phyloP scores from a whole-genome alignment of 2,113 vertebrate species.

The Boleophthalmus pectinirostris region DNA sequence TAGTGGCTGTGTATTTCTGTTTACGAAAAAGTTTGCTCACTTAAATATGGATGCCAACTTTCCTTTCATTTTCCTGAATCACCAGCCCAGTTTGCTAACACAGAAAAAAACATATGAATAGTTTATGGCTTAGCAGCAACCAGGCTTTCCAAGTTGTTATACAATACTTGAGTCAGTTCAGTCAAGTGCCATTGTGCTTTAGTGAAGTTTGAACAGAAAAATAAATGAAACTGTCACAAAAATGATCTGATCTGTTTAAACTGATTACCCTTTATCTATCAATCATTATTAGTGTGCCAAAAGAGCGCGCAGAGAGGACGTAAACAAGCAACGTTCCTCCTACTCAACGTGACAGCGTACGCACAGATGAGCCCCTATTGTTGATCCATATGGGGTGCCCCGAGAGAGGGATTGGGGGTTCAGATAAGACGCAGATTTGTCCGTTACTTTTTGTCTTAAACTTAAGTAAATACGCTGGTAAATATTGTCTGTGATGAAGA shows the following conservation, averaged over 20 bases:
- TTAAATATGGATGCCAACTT: not conserved
- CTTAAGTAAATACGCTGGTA: not conserved
- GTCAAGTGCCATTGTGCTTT: not conserved
- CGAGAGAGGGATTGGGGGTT: slow-evolving; percentile 38
- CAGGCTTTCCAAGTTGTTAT: not conserved
- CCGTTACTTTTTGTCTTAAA: not conserved
- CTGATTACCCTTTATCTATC: not conserved
- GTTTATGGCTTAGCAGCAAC: not conserved
- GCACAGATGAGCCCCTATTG: slow-evolving; percentile 24
- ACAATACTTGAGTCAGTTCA: not conserved
- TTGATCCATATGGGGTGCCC: slow-evolving; percentile 35
- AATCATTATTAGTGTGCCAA: not conserved
- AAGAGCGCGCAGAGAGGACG: not conserved
- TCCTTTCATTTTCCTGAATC: not conserved
- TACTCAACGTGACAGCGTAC: slow-evolving; percentile 10
- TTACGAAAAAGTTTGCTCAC: not conserved
- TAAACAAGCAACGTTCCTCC: not conserved
- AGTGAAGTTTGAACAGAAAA: not conserved
- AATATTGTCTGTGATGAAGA: not conserved
- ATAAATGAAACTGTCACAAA: not conserved
- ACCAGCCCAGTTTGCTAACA: not conserved
- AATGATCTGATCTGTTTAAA: not conserved
- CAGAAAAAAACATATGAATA: not conserved
- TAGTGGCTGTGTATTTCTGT: not conserved
- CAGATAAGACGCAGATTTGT: slow-evolving; percentile 68